Percentiles rank a stretch among this genome's conserved stretches.
Conservation (phyloP, 2,888 invertebrate species). For the Calliopum simillimum region DNA sequence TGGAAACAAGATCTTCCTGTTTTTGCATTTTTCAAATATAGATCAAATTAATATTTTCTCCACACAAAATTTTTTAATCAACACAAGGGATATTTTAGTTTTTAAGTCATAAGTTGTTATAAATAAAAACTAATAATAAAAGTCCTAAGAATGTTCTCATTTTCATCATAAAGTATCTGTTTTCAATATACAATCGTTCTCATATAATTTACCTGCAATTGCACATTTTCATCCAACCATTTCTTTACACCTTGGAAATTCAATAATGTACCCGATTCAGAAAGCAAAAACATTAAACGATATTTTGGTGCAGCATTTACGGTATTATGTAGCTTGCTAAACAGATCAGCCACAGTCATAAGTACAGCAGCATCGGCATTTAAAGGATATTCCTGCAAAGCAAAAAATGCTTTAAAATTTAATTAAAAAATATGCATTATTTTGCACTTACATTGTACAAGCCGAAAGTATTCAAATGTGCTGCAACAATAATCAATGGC, state of each 20-base stretch:
- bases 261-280: slow-evolving; percentile 88
- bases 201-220: slow-evolving; percentile 74
- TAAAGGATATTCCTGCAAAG: slow-evolving; percentile 80
- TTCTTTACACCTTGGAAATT: slow-evolving; percentile 97
- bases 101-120: background rate
- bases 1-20: slow-evolving; percentile 51
- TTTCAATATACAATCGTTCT: background rate
- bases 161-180: background rate
- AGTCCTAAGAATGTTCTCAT: background rate
- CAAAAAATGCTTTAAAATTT: slow-evolving; percentile 25
- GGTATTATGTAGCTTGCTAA: slow-evolving; percentile 86
- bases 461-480: slow-evolving; percentile 93
- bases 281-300: slow-evolving; percentile 87
- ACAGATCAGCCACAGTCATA: slow-evolving; percentile 86
- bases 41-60: too few species aligned
- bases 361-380: slow-evolving; percentile 91
- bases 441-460: slow-evolving; percentile 84
- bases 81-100: too few species aligned
- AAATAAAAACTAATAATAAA: background rate
- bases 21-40: background rate
- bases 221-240: slow-evolving; percentile 82
- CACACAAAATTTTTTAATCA: too few species aligned
- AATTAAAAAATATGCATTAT: background rate
- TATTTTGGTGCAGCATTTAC: slow-evolving; percentile 79
- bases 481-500: slow-evolving; percentile 90